Base-by-base conservation (phyloP, 2,888 invertebrate genomes). In the Hemicrepidius hirtus region DNA sequence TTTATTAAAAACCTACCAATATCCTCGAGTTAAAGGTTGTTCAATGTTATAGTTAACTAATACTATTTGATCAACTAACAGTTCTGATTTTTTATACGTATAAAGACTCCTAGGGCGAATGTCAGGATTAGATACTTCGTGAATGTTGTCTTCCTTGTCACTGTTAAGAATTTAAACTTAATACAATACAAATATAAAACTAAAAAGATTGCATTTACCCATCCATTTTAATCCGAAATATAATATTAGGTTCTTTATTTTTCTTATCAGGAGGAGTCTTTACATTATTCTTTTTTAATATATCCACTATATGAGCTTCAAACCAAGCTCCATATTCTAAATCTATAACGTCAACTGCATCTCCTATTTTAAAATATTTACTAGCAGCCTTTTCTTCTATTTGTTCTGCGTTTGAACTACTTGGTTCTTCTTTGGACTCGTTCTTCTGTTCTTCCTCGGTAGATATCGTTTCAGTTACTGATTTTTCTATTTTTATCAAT, bases 11-110 rank as follows among this genome's bases (percentile, higher is more conserved):
- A 21, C 13, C 62, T 53, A 92, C 95, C 95, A 96, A 81, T 90
- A 89, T 5, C 95, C 95, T 79, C 90, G 87, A 77, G 90, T 89
- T 20, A 87, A 85, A 0, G 92, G 91, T 10, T 92, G 87, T 69
- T 95, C 94, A 9, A 91, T 87, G 82, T 95, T 95, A 81, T 93
- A 90, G 84, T 95, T 95, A 0, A 92, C 88, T 90, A 96, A 90
- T 7, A 95, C 91, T 64, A 82, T 88, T 77, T 91, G 89, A 0
- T 91, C 92, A 4, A 87, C 84, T 78, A 89, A 85, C 21, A 95
- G 82, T 63, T 92, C 87, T 0, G 87, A 83, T 12, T 89, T 81
- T 16, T 88, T 83, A 60, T 93, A 84, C 21, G 86, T 85, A 24
- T 84, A 87, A 74, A 89, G 87, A 0, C 94, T 91, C 77, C 94